Conservation (phyloP, 2,113 vertebrate species). For the Oncorhynchus keta region DNA sequence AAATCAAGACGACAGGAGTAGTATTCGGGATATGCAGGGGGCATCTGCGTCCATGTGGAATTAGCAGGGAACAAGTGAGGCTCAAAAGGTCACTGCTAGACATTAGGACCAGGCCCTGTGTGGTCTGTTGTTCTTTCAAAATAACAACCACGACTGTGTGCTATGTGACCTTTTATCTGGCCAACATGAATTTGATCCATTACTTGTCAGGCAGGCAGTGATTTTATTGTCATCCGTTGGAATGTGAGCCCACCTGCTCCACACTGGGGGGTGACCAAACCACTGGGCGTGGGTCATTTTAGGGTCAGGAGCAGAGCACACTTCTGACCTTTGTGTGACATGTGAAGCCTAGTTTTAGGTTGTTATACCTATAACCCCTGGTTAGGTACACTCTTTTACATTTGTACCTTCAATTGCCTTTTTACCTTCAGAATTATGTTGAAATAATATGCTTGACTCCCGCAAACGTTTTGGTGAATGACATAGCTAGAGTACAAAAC, state of each 20-base stretch:
- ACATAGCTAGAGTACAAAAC: too few species aligned
- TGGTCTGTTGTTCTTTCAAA: constrained; percentile 72
- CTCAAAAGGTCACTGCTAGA: constrained; percentile 44
- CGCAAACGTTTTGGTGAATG: not conserved
- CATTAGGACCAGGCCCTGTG: constrained; percentile 27
- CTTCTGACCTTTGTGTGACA: constrained; percentile 33
- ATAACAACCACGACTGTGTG: constrained; percentile 68
- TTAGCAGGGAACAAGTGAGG: constrained; percentile 34
- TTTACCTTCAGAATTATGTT: not conserved
- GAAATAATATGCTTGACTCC: not conserved
- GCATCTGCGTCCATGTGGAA: constrained; percentile 43
- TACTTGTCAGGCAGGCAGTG: constrained; percentile 50
- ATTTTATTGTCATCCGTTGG: constrained; percentile 60
- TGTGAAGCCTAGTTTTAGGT: not conserved
- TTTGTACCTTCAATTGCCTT: not conserved
- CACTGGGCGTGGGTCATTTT: constrained; percentile 23
- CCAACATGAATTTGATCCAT: constrained; percentile 71
- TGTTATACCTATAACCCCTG: not conserved
- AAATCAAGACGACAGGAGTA: constrained; percentile 54
- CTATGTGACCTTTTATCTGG: constrained; percentile 76
- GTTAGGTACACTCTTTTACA: not conserved
- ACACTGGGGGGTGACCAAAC: constrained; percentile 48
- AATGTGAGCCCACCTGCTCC: constrained; percentile 55
- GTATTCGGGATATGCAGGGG: constrained; percentile 33
- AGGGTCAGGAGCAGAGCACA: not conserved